Evolutionary conservation across 2,888 invertebrate genomes (phyloP), one percentile per base, ranked within the genome.

Genomic region (Lamellibrachia satsuma): DNA sequence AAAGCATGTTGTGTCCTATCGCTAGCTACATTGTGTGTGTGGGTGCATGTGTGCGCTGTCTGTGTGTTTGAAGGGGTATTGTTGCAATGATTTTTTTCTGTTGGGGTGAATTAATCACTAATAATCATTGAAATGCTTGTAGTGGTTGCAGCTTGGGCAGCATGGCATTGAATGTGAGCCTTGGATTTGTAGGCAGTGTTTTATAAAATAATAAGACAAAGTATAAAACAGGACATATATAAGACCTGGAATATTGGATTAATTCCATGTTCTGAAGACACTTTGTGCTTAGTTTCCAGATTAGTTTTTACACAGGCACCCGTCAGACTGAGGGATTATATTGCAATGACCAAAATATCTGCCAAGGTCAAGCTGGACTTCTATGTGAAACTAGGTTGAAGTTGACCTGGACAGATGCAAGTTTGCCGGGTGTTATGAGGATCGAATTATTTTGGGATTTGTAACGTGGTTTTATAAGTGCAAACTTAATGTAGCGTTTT

Each of bases 151-250:
- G 75, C 75, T 75, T 75, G 6, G 6, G n/a, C 75, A 22, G n/a
- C 75, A 22, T 75, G 75, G 75, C 75, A 75, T 75, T 75, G 75
- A 75, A 75, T 75, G 75, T 75, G 22, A 6, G 22, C 75, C 15
- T 75, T 75, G 75, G 75, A 75, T 75, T 75, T 75, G 75, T 75
- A 75, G 75, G 75, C 75, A 75, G 75, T 75, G 22, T 75, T 75
- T 75, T 75, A 75, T 22, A 75, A 11, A 15, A 75, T 75, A 22
- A n/a, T 7, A 75, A 75, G 22, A 75, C 75, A 22, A 39, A 39
- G 39, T 39, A 39, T 75, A 22, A 11, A n/a, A 75, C 15, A 75
- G 75, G 75, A 22, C 75, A 22, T n/a, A 22, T n/a, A 15, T 22
- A 6, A 75, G 75, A 75, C 75, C 75, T 22, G 75, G 75, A 75